Conservation (phyloP, 2,797 vertebrate species). For the Mus spretus region DNA sequence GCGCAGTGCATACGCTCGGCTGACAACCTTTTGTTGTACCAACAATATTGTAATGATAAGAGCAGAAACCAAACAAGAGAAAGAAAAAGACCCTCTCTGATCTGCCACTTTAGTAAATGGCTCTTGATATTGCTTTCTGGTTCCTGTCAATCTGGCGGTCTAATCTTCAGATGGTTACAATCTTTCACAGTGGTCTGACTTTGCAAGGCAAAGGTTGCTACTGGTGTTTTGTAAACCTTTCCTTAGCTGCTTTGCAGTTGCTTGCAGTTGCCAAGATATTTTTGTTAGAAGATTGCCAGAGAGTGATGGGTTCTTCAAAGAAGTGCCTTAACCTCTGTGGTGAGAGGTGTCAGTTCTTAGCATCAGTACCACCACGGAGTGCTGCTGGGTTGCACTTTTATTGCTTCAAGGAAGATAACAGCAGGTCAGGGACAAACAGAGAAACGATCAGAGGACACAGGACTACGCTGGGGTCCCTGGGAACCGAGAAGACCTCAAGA, state of each 20-base stretch:
- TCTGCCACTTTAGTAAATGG: background rate
- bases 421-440: background rate
- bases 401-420: slow-evolving; percentile 38
- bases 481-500: background rate
- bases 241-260: slow-evolving; percentile 37
- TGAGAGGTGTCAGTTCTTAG: slow-evolving; percentile 17
- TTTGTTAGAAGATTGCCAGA: slow-evolving; percentile 12
- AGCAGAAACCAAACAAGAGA: slow-evolving; percentile 52
- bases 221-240: background rate
- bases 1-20: background rate
- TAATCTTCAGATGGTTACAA: slow-evolving; percentile 39
- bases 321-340: slow-evolving; percentile 45
- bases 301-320: slow-evolving; percentile 62
- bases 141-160: slow-evolving; percentile 22
- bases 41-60: slow-evolving; percentile 1
- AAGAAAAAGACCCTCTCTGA: background rate
- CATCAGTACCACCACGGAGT: background rate
- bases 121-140: slow-evolving; percentile 11
- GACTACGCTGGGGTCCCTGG: background rate
- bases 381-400: slow-evolving; percentile 1
- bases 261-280: slow-evolving; percentile 38
- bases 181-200: slow-evolving; percentile 17
- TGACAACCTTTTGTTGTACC: background rate
- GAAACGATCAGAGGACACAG: background rate
- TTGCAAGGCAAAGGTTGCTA: slow-evolving; percentile 30